Evolutionary conservation across 2,113 vertebrate species (phyloP), one percentile per base, ranked within the genome.

Genomic region (Myotis brandtii): DNA sequence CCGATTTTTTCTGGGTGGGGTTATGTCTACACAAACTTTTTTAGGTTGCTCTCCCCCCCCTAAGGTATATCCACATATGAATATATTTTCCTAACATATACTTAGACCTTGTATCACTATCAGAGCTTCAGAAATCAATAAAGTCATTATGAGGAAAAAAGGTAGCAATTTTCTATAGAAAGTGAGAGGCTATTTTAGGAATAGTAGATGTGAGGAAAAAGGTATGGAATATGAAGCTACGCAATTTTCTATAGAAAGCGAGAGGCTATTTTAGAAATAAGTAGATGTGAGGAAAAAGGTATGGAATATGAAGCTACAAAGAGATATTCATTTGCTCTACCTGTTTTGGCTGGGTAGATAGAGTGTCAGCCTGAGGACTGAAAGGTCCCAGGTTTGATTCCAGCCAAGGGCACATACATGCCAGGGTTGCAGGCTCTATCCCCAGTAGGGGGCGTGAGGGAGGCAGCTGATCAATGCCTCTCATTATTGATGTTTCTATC

Each of bases 221-320:
- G 32, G 9, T 9, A 48, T 37, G 14, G 8, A 34, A 37, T 40
- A 66, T 92, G n/a, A 72, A 77, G 12, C 73, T 82, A 54, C 48
- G 16, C 3, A 1, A 30, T 30, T 32, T 79, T 91, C 16, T 69
- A 21, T 67, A 62, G 70, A 81, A 89, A 77, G n/a, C 37, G 6
- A 79, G 27, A 94, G 34, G 48, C 59, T 89, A 75, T 93, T 82
- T 94, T 75, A 88, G 67, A 11, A 9, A 77, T 79, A 95, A n/a
- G 48, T 2, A 95, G 25, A 79, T 95, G 1, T 70, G 30, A 81
- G n/a, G 27, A 62, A 91, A 87, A 80, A 89, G 32, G 9, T 9
- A 48, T 37, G 14, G 8, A 34, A 37, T 40, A 66, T 92, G n/a
- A 72, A 77, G 13, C 75, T 82, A 54, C 48, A 93, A 88, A 87